phyloP scores from a whole-genome alignment of 2,888 invertebrate genomes.

The Apodemia zela region DNA sequence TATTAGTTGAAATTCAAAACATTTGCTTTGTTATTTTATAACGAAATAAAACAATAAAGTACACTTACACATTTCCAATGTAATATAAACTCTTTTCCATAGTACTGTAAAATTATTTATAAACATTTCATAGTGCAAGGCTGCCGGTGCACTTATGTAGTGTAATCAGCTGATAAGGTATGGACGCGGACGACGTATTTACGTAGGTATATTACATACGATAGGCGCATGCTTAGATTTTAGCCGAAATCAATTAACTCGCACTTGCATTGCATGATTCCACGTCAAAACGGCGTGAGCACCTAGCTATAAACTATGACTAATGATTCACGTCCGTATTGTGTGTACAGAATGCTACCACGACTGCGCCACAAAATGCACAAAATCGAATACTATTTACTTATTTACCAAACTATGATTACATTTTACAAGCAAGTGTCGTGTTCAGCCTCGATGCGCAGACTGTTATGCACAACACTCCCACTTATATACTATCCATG shows the following conservation, averaged over 20 bases:
- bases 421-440: slow-evolving; percentile 52
- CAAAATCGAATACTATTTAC: slow-evolving; percentile 70
- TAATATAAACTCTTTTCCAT: neutral
- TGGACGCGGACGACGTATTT: slow-evolving; percentile 40
- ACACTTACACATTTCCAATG: slow-evolving; percentile 22
- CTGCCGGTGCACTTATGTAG: slow-evolving; percentile 48
- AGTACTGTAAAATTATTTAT: slow-evolving; percentile 40
- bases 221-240: slow-evolving; percentile 65
- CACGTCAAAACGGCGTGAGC: slow-evolving; percentile 31
- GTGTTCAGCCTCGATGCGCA: slow-evolving; percentile 73
- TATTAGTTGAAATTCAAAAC: neutral
- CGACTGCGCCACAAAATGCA: slow-evolving; percentile 68
- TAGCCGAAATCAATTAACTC: slow-evolving; percentile 62
- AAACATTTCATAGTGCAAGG: slow-evolving; percentile 49
- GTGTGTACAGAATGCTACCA: slow-evolving; percentile 36
- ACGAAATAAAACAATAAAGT: slow-evolving; percentile 6
- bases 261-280: slow-evolving; percentile 29
- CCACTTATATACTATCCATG: slow-evolving; percentile 30
- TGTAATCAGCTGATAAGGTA: slow-evolving; percentile 74
- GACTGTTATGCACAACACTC: slow-evolving; percentile 42
- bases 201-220: slow-evolving; percentile 45
- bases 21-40: neutral
- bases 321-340: slow-evolving; percentile 38
- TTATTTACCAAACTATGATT: slow-evolving; percentile 71
- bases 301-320: slow-evolving; percentile 35